A percentile compares a stretch with the other conserved stretches of the same genome.
Conservation (phyloP, 2,888 invertebrate species). For the Eustalomyia histrio region DNA sequence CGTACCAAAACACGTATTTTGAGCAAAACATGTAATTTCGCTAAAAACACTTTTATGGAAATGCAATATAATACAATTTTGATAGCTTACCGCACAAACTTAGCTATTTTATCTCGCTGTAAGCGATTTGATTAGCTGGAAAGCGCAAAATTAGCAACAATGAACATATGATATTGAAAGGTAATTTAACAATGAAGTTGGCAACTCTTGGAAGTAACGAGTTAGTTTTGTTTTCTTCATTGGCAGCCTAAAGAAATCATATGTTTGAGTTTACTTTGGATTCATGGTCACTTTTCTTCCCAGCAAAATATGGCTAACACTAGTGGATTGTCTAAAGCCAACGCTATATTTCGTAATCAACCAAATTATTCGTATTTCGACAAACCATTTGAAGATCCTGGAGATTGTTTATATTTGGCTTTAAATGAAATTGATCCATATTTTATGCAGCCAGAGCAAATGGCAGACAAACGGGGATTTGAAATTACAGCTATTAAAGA, state of each 20-base stretch:
- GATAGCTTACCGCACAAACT: too few species aligned
- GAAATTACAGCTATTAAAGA: slow-evolving; percentile 61
- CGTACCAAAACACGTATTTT: too few species aligned
- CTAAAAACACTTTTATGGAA: too few species aligned
- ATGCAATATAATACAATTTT: too few species aligned
- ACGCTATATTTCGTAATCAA: slow-evolving; percentile 69
- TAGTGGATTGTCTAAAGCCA: slow-evolving; percentile 23
- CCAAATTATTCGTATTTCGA: slow-evolving; percentile 73
- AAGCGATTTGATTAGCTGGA: too few species aligned
- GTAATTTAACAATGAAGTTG: background rate
- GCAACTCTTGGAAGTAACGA: slow-evolving; percentile 17
- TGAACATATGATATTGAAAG: slow-evolving; percentile 26
- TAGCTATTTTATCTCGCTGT: too few species aligned
- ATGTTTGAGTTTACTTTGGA: too few species aligned
- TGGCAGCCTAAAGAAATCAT: too few species aligned
- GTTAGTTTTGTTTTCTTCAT: background rate
- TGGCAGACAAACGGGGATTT: slow-evolving; percentile 16
- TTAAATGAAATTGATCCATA: slow-evolving; percentile 72
- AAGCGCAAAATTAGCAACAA: too few species aligned
- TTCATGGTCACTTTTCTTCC: background rate
- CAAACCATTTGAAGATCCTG: slow-evolving; percentile 70
- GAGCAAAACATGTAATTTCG: too few species aligned
- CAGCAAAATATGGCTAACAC: background rate
- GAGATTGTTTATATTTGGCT: slow-evolving; percentile 70
- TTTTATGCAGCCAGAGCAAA: slow-evolving; percentile 62